phyloP scores from a whole-genome alignment of 2,113 vertebrate genomes.

The Phyllostomus discolor region DNA sequence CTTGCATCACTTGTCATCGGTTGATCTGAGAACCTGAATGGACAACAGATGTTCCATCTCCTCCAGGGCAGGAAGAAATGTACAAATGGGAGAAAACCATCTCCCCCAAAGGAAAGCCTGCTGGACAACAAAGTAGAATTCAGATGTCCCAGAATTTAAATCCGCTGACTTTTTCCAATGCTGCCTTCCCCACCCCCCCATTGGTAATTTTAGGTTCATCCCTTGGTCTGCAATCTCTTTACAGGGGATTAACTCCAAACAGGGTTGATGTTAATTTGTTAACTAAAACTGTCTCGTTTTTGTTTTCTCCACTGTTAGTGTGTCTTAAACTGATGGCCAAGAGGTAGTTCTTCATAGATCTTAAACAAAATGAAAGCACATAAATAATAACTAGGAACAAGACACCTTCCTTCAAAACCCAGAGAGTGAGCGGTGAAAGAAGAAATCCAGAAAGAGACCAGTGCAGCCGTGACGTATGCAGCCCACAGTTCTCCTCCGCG shows the following conservation, averaged over 20 bases:
- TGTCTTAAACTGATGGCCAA: background rate
- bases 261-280: background rate
- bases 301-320: background rate
- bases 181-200: background rate
- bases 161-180: background rate
- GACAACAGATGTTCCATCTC: background rate
- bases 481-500: background rate
- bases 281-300: background rate
- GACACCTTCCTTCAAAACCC: background rate
- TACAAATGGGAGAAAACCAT: background rate
- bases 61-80: background rate
- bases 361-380: slow-evolving; percentile 37
- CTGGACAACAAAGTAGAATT: background rate
- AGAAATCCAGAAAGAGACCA: background rate
- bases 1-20: background rate
- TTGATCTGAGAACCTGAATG: background rate
- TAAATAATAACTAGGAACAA: slow-evolving; percentile 18
- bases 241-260: slow-evolving; percentile 12
- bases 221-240: background rate
- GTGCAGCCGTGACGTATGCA: background rate
- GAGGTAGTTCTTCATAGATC: background rate
- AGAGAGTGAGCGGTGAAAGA: background rate
- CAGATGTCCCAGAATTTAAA: background rate
- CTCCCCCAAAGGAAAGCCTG: slow-evolving; percentile 21
- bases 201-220: background rate